Base-by-base conservation (phyloP, 2,113 vertebrate species). In the Peucedramus taeniatus region DNA sequence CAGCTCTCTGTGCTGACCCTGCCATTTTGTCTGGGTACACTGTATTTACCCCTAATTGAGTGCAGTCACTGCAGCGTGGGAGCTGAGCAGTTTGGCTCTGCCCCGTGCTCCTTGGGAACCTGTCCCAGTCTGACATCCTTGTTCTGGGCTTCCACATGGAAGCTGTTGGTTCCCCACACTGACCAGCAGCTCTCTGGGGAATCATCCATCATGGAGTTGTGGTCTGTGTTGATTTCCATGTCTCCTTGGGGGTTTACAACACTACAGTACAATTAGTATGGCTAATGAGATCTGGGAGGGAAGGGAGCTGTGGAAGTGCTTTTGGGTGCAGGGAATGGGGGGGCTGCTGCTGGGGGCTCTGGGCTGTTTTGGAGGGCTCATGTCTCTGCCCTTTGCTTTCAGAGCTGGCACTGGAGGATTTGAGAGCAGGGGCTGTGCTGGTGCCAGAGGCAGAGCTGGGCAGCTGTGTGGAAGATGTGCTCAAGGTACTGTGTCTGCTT, bases 401-500 rank as follows among this genome's bases (percentile, higher is more conserved):
- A 98, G 98, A 97, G 89, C 53, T 96, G 42, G 35, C 87, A 19
- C 91, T 91, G 78, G 94, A 87, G 31, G 94, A 91, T 35, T 42
- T 94, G 53, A 54, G 68, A 6, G 97, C 95, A 50, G 98, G 96
- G 64, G 83, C 96, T 0, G 82, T 97, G 76, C 87, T 98, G 96
- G 98, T 99, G 90, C 95, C 98, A 60, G 99, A 99, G 95, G 96
- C 97, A 89, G 98, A 98, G 93, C 98, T 99, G 75, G 94, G 97
- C 4, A 94, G 89, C n/a, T 99, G 99, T 60, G 88, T 99, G 65
- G 99, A 99, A 79, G 99, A 99, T 49, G 66, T 99, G 12, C 98
- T 98, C 96, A 99, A 99, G 98, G 99, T 99, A 93, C 97, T 10
- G 0, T 63, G 70, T 72, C 8, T 31, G 26, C 45, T 61, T 26